phyloP scores from a whole-genome alignment of 2,888 invertebrate species.

The Xanthorhoe designata region DNA sequence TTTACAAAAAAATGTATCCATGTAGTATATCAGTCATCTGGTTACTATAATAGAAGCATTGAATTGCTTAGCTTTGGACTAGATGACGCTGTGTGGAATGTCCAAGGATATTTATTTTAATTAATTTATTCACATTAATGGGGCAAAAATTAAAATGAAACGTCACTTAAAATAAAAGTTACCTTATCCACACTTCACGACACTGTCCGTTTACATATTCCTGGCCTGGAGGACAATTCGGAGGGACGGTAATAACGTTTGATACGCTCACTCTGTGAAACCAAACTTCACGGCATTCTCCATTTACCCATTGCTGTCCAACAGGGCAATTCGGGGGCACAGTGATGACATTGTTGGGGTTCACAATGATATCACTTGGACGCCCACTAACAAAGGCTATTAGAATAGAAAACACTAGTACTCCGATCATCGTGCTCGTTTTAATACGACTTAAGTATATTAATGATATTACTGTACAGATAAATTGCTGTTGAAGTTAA shows the following conservation, averaged over 20 bases:
- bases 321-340: slow-evolving; percentile 35
- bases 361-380: slow-evolving; percentile 18
- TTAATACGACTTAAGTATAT: slow-evolving; percentile 1
- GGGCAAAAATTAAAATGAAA: not conserved
- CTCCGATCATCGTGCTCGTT: slow-evolving; percentile 17
- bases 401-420: slow-evolving; percentile 18
- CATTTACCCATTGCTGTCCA: slow-evolving; percentile 34
- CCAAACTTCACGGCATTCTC: slow-evolving; percentile 28
- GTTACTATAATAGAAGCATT: too few species aligned
- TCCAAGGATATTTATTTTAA: too few species aligned
- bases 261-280: slow-evolving; percentile 9
- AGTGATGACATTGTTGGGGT: slow-evolving; percentile 25
- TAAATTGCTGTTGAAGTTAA: slow-evolving; percentile 21
- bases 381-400: slow-evolving; percentile 18
- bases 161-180: too few species aligned
- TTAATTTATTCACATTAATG: not conserved
- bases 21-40: too few species aligned
- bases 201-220: slow-evolving; percentile 32
- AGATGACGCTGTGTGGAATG: too few species aligned
- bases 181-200: slow-evolving; percentile 32
- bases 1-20: too few species aligned
- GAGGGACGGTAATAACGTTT: slow-evolving; percentile 31
- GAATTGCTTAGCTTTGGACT: too few species aligned
- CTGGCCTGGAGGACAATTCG: slow-evolving; percentile 33
- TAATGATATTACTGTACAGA: not conserved